Base-by-base conservation (phyloP, 2,888 invertebrate species). In the Amaurobius ferox region DNA sequence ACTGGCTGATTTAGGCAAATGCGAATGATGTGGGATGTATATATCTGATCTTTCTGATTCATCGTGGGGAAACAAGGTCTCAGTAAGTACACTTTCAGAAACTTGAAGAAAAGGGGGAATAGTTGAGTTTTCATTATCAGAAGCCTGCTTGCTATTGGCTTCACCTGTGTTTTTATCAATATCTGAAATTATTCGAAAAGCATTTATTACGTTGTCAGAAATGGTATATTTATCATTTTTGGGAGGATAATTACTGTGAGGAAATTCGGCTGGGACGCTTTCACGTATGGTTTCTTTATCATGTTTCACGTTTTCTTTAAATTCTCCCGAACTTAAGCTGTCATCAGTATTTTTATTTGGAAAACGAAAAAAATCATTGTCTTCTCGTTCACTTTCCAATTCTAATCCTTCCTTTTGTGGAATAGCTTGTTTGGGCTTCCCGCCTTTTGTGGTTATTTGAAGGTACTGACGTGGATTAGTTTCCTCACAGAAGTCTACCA, bases 401-500 rank as follows among this genome's bases (percentile, higher is more conserved):
- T 39, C 32, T 2, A 2, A 7, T 44, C 13, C 16, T n/a, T 44
- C 16, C 6, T 5, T 2, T 19, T 13, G 1, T 11, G 62, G 26
- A 19, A 16, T 55, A 55, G 5, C 64, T 19, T 3, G 28, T 11
- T 44, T 19, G 6, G 30, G 5, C 35, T 67, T 6, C 30, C 28
- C 67, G 5, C 19, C 44, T 44, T 44, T 9, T 44, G 2, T 44
- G 11, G 6, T 16, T n/a, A 40, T 72, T 44, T 76, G 23, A 23
- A 85, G 16, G 28, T 85, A 78, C 39, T 35, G 39, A 26, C 23
- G 13, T 13, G 73, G 26, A 61, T 26, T 61, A 7, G 78, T 67
- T 48, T 87, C 87, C 67, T 89, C 87, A 72, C 90, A 90, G 35
- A 72, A 94, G 90, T 96, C 94, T 16, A 96, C 94, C 1, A 97